Evolutionary conservation across 2,797 vertebrate genomes (phyloP), one percentile per base, ranked within the genome.

Genomic region (Hoplostethus atlanticus): DNA sequence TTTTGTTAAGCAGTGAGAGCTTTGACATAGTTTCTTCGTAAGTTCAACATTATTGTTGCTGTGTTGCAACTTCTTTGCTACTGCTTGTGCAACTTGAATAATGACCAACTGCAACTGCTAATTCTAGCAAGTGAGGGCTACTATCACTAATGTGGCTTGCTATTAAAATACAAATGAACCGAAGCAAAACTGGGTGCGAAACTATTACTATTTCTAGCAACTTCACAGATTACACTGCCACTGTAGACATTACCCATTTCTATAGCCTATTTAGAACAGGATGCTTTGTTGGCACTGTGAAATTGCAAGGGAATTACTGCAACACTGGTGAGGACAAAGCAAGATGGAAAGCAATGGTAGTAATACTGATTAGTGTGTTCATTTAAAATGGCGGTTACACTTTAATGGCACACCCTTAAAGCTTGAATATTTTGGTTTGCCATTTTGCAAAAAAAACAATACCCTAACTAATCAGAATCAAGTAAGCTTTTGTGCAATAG

Each of bases 191-290:
- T 64, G 64, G 71, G 69, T 77, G 71, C 30, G 64, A 84, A 48
- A 73, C 62, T 34, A 40, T 40, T 17, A 74, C 66, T 83, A 81
- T 78, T 83, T 84, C 60, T 71, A 73, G 64, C 77, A 64, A 64
- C 63, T 75, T 79, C 75, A 52, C 21, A 52, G 7, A 52, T 11
- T 21, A 52, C 10, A 25, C 4, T 52, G 17, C 51, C 21, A 56
- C 51, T 69, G 50, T n/a, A 67, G 63, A 69, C 68, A 46, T 69
- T 83, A 79, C 81, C 44, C 30, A 71, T 75, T 79, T 69, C 53
- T 65, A 36, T 73, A 75, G 56, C 76, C 79, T 82, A 88, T 88
- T 80, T 85, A 78, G 59, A 80, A 53, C 9, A 73, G 9, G 15
- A 11, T 75, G 61, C 65, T 71, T 64, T 58, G 60, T 52, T 66